A percentile compares a stretch with the other conserved stretches of the same genome.
These are phyloP conservation scores for Aphidius gifuensis DNA, from an alignment of 1,140 invertebrate genomes.

Conservation along the genomic window DNA sequence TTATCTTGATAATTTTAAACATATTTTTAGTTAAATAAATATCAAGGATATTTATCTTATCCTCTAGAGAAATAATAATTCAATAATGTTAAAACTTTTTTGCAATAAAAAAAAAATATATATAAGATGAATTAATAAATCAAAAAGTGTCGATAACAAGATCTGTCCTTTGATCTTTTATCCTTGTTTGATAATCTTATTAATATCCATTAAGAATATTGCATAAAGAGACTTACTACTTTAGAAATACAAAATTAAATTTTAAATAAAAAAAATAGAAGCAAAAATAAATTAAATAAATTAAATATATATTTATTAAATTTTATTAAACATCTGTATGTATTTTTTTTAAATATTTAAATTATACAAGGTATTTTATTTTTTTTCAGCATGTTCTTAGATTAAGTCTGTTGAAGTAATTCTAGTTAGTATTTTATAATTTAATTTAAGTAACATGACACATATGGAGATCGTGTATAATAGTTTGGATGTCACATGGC, in stretches of 20 bases:
- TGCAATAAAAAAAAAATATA: too few relatives aligned
- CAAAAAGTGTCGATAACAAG: conserved; percentile 21
- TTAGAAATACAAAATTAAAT: too few relatives aligned
- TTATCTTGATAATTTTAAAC: too few relatives aligned
- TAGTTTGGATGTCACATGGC: neutral
- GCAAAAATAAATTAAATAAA: too few relatives aligned
- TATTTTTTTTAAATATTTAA: too few relatives aligned
- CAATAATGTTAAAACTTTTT: too few relatives aligned
- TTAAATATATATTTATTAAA: too few relatives aligned
- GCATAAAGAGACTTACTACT: conserved; percentile 6
- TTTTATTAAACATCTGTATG: too few relatives aligned
- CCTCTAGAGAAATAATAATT: too few relatives aligned
- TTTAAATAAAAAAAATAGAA: too few relatives aligned
- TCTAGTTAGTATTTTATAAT: conserved; percentile 12
- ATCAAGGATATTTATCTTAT: too few relatives aligned
- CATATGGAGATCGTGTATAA: neutral
- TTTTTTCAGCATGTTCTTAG: neutral
- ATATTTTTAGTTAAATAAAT: too few relatives aligned
- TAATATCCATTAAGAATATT: conserved; percentile 23
- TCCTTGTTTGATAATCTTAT: conserved; percentile 18
- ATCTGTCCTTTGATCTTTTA: conserved; percentile 15
- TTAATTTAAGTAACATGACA: conserved; percentile 10
- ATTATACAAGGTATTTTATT: neutral
- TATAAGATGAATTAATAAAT: conserved; percentile 18
- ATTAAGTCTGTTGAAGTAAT: neutral